These are phyloP conservation scores for Myiozetetes cayanensis DNA, from an alignment of 2,113 vertebrate genomes.

Conservation along the genomic window DNA sequence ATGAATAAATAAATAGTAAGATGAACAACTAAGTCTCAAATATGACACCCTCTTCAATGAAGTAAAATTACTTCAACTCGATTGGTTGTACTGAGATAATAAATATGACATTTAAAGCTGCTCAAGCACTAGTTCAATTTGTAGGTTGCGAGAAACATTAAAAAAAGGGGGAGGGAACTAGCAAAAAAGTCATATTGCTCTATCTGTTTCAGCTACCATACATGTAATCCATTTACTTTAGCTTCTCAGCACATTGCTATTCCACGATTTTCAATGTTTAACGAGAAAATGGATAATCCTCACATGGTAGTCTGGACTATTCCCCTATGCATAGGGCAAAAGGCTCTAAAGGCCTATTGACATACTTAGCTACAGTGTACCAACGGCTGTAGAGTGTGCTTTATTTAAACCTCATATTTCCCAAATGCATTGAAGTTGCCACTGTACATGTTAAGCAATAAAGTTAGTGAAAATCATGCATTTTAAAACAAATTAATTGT, in stretches of 20 bases:
- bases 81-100: conserved; percentile 45
- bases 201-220: conserved; percentile 59
- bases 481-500: conserved; percentile 76
- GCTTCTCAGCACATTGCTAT: conserved; percentile 45
- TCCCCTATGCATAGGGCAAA: conserved; percentile 44
- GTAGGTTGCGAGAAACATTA: conserved; percentile 58
- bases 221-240: conserved; percentile 58
- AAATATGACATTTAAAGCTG: conserved; percentile 65
- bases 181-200: conserved; percentile 67
- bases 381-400: conserved; percentile 69
- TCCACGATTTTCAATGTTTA: conserved; percentile 35
- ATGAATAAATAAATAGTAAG: conserved; percentile 70
- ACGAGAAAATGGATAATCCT: conserved; percentile 52
- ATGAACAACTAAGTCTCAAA: conserved; percentile 49
- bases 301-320: conserved; percentile 49
- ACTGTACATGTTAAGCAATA: conserved; percentile 80
- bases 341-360: conserved; percentile 56
- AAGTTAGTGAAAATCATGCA: conserved; percentile 84
- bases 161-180: conserved; percentile 41
- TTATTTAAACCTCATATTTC: conserved; percentile 68
- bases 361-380: conserved; percentile 58
- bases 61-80: conserved; percentile 52
- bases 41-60: conserved; percentile 56
- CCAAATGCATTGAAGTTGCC: conserved; percentile 73
- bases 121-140: conserved; percentile 63